Percentiles rank a stretch among this genome's conserved stretches.
Conservation (phyloP, 2,888 invertebrate species). For the Agonopterix subpropinquella region DNA sequence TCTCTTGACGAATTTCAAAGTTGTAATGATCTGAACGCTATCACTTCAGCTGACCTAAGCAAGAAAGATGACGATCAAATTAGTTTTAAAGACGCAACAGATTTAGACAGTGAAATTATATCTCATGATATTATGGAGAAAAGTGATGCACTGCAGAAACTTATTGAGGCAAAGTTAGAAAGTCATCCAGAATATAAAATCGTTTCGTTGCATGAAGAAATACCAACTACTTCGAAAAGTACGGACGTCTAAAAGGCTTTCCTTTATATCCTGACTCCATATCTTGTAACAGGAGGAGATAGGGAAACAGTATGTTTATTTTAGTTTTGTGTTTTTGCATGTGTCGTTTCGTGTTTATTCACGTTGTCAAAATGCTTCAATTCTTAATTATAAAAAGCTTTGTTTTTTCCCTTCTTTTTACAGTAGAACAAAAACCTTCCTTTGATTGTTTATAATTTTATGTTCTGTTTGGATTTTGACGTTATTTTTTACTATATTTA, state of each 20-base stretch:
- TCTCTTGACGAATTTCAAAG: constrained; percentile 45
- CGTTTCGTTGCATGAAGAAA: constrained; percentile 51
- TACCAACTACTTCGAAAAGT: constrained; percentile 52
- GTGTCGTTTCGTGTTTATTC: not conserved
- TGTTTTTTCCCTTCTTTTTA: no score
- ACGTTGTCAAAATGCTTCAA: no score
- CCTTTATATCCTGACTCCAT: constrained; percentile 29
- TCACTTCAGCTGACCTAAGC: constrained; percentile 11
- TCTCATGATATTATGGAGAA: constrained; percentile 53
- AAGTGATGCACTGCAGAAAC: constrained; percentile 57
- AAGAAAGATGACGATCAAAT: constrained; percentile 27
- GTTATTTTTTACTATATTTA: no score
- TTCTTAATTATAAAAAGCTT: no score
- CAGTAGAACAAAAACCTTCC: no score
- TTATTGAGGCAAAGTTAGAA: constrained; percentile 61
- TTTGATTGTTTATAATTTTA: no score
- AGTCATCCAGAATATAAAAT: constrained; percentile 63
- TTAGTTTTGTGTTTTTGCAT: constrained; percentile 29
- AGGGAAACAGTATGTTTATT: constrained; percentile 59
- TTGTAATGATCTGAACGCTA: constrained; percentile 31
- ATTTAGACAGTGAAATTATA: constrained; percentile 34
- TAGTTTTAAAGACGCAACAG: constrained; percentile 36
- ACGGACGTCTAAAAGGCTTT: constrained; percentile 56
- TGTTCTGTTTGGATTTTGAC: no score
- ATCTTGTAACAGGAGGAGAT: constrained; percentile 30